Conservation (phyloP, 1,140 invertebrate species). For the Piezodorus guildinii region DNA sequence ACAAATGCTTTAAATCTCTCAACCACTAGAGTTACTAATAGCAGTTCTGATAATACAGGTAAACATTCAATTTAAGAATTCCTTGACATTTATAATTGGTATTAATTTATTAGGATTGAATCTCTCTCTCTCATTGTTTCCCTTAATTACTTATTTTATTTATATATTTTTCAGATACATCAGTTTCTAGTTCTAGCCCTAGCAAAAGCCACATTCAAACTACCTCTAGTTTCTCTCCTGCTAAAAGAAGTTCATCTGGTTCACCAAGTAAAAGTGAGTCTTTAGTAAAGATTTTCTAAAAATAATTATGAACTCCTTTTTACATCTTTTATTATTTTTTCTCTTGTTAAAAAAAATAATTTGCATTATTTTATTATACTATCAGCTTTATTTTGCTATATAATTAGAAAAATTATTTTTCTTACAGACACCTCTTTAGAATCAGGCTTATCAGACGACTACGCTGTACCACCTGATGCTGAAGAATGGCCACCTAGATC, state of each 20-base stretch:
- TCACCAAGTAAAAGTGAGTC: conserved; percentile 36
- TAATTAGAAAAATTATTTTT: neutral
- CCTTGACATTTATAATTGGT: too few relatives aligned
- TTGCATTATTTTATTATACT: neutral
- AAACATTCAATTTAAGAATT: neutral
- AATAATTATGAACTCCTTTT: neutral
- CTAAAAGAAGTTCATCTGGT: conserved; percentile 71
- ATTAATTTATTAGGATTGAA: too few relatives aligned
- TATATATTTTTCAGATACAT: conserved; percentile 35
- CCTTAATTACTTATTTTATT: neutral
- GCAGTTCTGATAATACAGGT: conserved; percentile 33
- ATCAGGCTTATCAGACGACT: conserved; percentile 89
- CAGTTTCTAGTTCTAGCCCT: conserved; percentile 48
- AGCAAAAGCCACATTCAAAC: conserved; percentile 69
- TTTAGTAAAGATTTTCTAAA: neutral
- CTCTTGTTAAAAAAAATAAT: neutral
- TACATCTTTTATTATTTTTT: neutral
- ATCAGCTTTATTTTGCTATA: conserved; percentile 4
- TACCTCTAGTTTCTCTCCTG: conserved; percentile 67
- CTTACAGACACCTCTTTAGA: conserved; percentile 71
- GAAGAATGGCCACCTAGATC: conserved; percentile 28
- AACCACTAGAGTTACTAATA: conserved; percentile 38
- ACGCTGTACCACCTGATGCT: conserved; percentile 89
- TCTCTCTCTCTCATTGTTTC: neutral
- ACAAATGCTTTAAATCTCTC: conserved; percentile 27